Base-by-base conservation (phyloP, 1,140 invertebrate genomes). In the Diuraphis noxia region DNA sequence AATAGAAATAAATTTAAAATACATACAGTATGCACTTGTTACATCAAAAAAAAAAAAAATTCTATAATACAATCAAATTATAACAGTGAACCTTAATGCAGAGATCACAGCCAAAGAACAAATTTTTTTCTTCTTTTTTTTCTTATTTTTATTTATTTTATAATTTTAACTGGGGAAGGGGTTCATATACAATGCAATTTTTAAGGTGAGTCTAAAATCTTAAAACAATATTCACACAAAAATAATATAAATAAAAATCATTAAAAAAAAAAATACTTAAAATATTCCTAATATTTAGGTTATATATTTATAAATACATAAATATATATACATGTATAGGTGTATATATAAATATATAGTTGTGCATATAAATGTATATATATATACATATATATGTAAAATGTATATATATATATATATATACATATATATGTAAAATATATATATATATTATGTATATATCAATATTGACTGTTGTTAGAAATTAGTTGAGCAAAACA, bases 41-140 rank as follows among this genome's bases (percentile, higher is more conserved):
- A 82, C 77, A 91, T 82, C 36, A 81, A 81, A 82, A 82, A 91
- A 77, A 91, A 77, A 89, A 89, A 90, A 90, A 90, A 77, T 72
- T n/a, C 23, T 91, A 91, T 91, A 81, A 91, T 91, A 91, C 89
- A 91, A 91, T 91, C 43, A 91, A 91, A 91, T 91, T 91, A 91
- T 91, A 91, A 91, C 89, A 91, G 89, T 91, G 89, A 91, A 91
- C 89, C 89, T 91, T 91, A 91, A 91, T 91, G 89, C 89, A 91
- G 89, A 91, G 89, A 91, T 91, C 89, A 91, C 89, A 91, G 89
- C 89, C 89, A 91, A 91, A 91, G 89, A 91, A 91, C 43, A 82
- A 49, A 52, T 82, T 91, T 40, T 81, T 49, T 79, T 43, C 46
- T 90, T 77, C 41, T 90, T 79, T 90, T 77, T 3, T 43, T 77